Evolutionary conservation across 2,113 vertebrate species (phyloP), one percentile per base, ranked within the genome.

Genomic region (Gnathonemus echidnorhynchus): DNA sequence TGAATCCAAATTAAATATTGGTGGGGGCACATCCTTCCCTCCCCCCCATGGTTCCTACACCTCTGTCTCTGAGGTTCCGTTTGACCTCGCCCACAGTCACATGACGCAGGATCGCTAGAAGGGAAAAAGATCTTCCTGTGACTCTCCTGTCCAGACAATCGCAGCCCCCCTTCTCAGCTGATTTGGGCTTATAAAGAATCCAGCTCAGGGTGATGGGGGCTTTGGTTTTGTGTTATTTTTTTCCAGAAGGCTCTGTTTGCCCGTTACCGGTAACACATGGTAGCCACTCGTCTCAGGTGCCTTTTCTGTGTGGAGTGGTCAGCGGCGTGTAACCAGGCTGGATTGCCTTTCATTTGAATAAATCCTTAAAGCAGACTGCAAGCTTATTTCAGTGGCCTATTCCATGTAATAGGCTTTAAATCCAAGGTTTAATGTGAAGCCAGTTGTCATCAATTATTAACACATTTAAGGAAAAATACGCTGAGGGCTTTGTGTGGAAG

Each of bases 341-440:
- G 83, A 45, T 42, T 85, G 83, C 83, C 39, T 77, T 77, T 77
- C 35, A 19, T 39, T 77, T 15, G 0, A 35, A 15, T 77, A 77
- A 77, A 42, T 77, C 74, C 74, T 17, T 17, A 77, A 77, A 77
- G 74, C 74, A 77, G 74, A 19, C 13, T 17, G 74, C 35, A 19
- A 77, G 35, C 74, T 77, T 42, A 35, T 77, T 42, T 35, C 66
- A 15, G 66, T 74, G 66, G 66, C 35, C 77, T 45, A 45, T 83
- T 48, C 83, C 15, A 46, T 85, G 80, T 48, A 85, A 85, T 85
- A 85, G 83, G 83, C 83, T 85, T 48, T 85, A n/a, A 85, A 46
- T 46, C 39, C 1, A 85, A 85, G 19, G 19, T 46, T 85, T 42
- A 24, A 45, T 46, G 39, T 42, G 39, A 85, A 48, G 74, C 74